Base-by-base conservation (phyloP, 1,140 invertebrate species). In the Drosophila nannoptera region DNA sequence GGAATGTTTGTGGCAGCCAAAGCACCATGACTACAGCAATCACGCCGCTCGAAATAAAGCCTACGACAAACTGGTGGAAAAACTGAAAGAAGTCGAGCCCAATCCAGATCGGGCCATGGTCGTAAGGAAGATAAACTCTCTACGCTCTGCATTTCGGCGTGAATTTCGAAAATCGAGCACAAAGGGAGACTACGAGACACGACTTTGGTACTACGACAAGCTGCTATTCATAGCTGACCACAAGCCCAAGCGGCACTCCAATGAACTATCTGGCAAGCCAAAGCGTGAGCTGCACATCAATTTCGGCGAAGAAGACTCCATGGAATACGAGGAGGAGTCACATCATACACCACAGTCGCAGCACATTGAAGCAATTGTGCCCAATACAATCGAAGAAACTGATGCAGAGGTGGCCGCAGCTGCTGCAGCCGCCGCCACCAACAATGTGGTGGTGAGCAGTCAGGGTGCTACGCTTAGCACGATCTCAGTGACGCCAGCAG, bases 1-100 rank as follows among this genome's bases (percentile, higher is more conserved):
- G 52, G 88, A 88, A 66, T 90, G 87, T 43, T 61, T 90, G 38
- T 90, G 88, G 89, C 87, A 89, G 61, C 88, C 89, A 1, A 89
- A 88, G 54, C 88, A 88, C 70, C 87, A 87, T 9, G 89, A 90
- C 46, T 90, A 90, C 62, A 88, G 87, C 45, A 89, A 90, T 59
- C 80, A 90, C 54, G 65, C 69, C 31, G 69, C 74, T n/a, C 67
- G 84, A 3, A 89, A 89, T 56, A 87, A 77, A 59, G 78, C 87
- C 7, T 89, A 89, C 68, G 88, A 89, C 46, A 78, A 83, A 49
- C 52, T 89, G 11, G 87, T 88, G 3, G 87, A 89, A 67, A 89
- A 89, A 42, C 62, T 89, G 0, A 89, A 89, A 52, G 88, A 89
- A 60, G 88, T 89, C 36, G 88, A 89, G 58, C 87, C 88, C 11